A percentile compares a stretch with the other conserved stretches of the same genome.
Evolutionary conservation across 2,113 vertebrate genomes (phyloP).

Genomic region (Rhynchopsitta pachyrhyncha): DNA sequence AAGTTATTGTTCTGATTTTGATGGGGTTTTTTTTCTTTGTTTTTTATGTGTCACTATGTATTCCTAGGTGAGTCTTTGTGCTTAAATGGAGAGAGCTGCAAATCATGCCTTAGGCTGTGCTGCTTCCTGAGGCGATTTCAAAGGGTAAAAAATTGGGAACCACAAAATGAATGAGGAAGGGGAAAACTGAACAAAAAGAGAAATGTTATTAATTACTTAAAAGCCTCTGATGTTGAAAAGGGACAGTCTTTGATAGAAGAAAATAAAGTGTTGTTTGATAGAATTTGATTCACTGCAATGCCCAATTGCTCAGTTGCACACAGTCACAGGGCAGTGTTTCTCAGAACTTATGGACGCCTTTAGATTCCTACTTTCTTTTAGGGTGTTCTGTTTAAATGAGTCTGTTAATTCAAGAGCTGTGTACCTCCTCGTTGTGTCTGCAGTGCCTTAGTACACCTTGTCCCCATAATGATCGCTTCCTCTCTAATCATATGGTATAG

Average conservation of each 20-base stretch:
- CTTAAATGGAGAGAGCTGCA: background rate
- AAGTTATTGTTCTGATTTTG: background rate
- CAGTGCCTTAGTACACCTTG: background rate
- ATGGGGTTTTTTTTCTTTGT: background rate
- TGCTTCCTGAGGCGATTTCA: background rate
- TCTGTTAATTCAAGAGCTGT: background rate
- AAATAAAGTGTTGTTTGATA: background rate
- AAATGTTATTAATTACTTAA: background rate
- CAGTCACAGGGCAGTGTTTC: background rate
- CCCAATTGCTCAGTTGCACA: background rate
- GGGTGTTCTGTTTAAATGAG: background rate
- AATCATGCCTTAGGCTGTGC: background rate
- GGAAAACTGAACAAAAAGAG: background rate
- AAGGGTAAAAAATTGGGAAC: background rate
- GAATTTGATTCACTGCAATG: background rate
- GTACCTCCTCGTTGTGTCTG: background rate
- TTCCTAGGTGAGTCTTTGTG: background rate
- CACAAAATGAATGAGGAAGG: background rate
- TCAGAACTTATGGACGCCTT: background rate
- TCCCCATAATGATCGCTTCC: background rate
- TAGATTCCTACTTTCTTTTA: background rate
- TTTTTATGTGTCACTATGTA: background rate
- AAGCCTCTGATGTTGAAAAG: background rate
- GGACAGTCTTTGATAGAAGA: background rate
- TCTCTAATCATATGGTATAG: background rate